These are phyloP conservation scores for Miltochrista miniata DNA, from an alignment of 2,888 invertebrate species.

Conservation along the genomic window DNA sequence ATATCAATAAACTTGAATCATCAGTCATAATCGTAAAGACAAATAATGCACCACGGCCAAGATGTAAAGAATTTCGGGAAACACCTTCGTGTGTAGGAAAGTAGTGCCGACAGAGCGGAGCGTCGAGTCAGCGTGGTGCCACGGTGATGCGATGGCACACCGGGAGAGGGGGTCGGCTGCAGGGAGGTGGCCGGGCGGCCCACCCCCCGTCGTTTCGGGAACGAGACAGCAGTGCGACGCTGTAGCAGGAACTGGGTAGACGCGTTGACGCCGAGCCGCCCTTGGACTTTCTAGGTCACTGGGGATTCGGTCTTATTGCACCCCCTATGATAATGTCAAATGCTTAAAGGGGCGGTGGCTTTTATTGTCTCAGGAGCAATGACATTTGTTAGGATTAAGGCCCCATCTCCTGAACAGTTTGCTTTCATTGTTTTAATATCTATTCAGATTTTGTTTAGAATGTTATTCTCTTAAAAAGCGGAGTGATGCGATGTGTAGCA, in stretches of 20 bases:
- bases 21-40: not conserved
- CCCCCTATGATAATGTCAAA: constrained; percentile 11
- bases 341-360: constrained; percentile 10
- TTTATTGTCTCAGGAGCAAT: not conserved
- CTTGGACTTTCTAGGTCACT: constrained; percentile 33
- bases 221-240: constrained; percentile 68
- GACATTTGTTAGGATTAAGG: not conserved
- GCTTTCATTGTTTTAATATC: not conserved
- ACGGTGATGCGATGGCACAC: constrained; percentile 15
- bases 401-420: not conserved
- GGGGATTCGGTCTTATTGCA: constrained; percentile 14
- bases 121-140: constrained; percentile 43
- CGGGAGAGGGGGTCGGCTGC: constrained; percentile 11
- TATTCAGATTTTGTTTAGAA: too few relatives aligned
- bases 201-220: constrained; percentile 38
- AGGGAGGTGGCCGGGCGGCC: constrained; percentile 10
- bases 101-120: constrained; percentile 21
- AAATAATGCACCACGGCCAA: not conserved
- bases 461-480: too few relatives aligned
- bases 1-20: too few relatives aligned
- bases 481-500: too few relatives aligned
- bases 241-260: constrained; percentile 40
- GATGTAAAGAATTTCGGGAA: not conserved
- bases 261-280: constrained; percentile 41
- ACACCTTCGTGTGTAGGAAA: constrained; percentile 9